Conservation (phyloP, 2,888 invertebrate species). For the Melanchra persicariae region DNA sequence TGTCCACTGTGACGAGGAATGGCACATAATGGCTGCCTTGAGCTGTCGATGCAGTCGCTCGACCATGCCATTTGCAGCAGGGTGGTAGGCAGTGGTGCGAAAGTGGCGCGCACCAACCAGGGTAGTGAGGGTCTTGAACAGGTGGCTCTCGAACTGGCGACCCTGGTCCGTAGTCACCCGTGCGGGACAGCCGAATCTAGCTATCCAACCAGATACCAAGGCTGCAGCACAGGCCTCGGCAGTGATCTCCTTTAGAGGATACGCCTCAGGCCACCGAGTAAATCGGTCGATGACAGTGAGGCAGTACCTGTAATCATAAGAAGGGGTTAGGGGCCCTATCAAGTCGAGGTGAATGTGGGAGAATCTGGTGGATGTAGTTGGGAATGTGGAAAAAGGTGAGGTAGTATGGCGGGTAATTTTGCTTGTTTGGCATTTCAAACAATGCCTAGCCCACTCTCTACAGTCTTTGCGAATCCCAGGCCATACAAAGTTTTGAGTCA, state of each 20-base stretch:
- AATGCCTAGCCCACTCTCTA: too few species aligned
- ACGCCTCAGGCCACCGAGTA: too few species aligned
- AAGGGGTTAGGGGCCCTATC: too few species aligned
- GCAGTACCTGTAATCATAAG: too few species aligned
- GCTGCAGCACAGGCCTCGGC: slow-evolving; percentile 5
- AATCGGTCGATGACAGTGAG: too few species aligned
- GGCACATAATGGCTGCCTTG: slow-evolving; percentile 23
- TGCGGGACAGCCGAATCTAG: slow-evolving; percentile 1
- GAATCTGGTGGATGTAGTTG: too few species aligned
- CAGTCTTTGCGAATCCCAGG: too few species aligned
- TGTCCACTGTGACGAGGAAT: slow-evolving; percentile 11
- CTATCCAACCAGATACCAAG: slow-evolving; percentile 9
- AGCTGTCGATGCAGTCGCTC: slow-evolving; percentile 18
- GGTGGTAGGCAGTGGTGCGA: slow-evolving; percentile 15
- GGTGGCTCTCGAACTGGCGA: neutral
- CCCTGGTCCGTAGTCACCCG: neutral
- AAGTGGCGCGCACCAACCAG: neutral
- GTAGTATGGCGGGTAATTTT: too few species aligned
- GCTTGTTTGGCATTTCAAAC: too few species aligned
- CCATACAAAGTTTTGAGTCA: neutral
- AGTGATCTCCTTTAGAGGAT: too few species aligned
- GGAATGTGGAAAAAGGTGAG: too few species aligned
- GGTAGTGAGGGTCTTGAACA: slow-evolving; percentile 6
- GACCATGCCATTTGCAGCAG: slow-evolving; percentile 12
- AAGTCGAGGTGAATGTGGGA: too few species aligned